Evolutionary conservation across 1,140 invertebrate genomes (phyloP).

Genomic region (Drosophila sechellia): DNA sequence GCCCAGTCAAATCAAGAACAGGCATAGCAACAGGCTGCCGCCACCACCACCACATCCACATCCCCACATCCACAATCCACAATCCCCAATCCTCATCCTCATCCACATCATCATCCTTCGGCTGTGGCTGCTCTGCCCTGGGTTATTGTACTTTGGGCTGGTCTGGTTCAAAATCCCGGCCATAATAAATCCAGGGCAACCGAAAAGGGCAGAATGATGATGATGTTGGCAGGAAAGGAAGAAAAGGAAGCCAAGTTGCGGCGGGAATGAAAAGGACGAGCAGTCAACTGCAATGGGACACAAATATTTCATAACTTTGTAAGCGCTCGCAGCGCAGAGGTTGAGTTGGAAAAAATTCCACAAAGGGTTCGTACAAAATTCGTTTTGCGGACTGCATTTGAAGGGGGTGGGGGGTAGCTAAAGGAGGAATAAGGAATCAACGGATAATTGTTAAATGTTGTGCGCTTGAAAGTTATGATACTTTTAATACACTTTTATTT

Average conservation of each 20-base stretch:
- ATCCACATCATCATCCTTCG: not conserved
- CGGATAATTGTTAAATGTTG: not conserved
- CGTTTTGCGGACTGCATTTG: not conserved
- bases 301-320: constrained; percentile 54
- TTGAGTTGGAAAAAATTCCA: not conserved
- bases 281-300: constrained; percentile 43
- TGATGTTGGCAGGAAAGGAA: not conserved
- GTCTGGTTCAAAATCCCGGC: constrained; percentile 46
- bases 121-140: not conserved
- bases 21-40: constrained; percentile 62
- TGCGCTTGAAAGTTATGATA: not conserved
- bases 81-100: not conserved
- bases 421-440: not conserved
- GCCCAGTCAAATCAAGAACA: constrained; percentile 13
- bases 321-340: constrained; percentile 8
- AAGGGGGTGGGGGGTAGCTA: not conserved
- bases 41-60: constrained; percentile 2
- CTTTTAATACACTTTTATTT: no score
- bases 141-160: constrained; percentile 63
- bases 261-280: not conserved
- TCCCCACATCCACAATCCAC: not conserved
- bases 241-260: not conserved
- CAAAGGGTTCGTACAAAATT: not conserved
- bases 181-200: constrained; percentile 34
- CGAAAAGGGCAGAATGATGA: constrained; percentile 3